Conservation (phyloP, 1,140 invertebrate species). For the Elysia chlorotica region DNA sequence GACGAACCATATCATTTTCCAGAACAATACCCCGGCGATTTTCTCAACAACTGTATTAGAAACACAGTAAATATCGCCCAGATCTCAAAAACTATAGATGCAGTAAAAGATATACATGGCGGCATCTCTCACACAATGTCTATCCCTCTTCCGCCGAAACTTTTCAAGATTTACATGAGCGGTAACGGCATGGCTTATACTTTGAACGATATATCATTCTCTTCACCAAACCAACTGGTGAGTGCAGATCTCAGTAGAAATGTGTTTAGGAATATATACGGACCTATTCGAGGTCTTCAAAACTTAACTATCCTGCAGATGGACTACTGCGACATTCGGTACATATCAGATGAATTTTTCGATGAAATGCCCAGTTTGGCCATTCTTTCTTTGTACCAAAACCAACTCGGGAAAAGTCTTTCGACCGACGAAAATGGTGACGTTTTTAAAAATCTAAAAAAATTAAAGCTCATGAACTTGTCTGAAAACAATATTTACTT, state of each 20-base stretch:
- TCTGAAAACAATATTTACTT: conserved; percentile 9
- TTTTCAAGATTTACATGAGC: background rate
- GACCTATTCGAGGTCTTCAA: conserved; percentile 3
- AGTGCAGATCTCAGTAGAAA: conserved; percentile 2
- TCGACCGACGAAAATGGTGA: background rate
- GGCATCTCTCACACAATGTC: too few species aligned
- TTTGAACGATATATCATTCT: background rate
- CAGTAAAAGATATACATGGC: too few species aligned
- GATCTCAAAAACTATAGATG: too few species aligned
- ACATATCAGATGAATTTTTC: background rate
- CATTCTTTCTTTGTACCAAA: background rate
- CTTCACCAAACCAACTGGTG: background rate
- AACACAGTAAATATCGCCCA: too few species aligned
- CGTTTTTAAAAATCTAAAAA: conserved; percentile 3
- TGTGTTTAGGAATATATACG: background rate
- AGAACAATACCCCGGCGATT: background rate
- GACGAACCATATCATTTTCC: background rate
- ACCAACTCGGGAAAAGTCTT: conserved; percentile 2
- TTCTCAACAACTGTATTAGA: too few species aligned
- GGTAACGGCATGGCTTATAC: conserved; percentile 3
- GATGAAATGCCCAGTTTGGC: background rate
- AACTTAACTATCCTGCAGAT: background rate
- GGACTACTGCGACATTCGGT: conserved; percentile 1
- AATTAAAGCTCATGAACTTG: background rate
- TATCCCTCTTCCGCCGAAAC: conserved; percentile 9